phyloP scores from a whole-genome alignment of 1,140 invertebrate genomes.

The Drosophila teissieri region DNA sequence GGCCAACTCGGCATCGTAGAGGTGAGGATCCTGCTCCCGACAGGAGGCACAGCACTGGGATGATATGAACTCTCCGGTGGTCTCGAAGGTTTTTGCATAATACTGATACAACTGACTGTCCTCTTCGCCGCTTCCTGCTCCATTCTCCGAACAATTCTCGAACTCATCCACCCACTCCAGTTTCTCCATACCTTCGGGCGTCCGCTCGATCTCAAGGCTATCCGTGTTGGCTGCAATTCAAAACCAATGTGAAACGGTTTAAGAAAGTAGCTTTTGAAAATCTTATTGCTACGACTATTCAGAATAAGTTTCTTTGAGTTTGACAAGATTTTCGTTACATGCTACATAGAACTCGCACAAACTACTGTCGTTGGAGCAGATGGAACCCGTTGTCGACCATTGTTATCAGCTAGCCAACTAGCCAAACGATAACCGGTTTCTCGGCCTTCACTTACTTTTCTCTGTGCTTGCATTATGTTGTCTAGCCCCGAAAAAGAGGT shows the following conservation, averaged over 20 bases:
- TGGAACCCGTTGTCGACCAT: not conserved
- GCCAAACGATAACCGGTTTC: constrained; percentile 29
- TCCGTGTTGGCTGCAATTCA: constrained; percentile 48
- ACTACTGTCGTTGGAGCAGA: constrained; percentile 3
- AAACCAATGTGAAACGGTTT: not conserved
- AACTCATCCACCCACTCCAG: constrained; percentile 87
- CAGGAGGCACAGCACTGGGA: constrained; percentile 62
- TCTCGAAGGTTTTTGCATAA: constrained; percentile 86
- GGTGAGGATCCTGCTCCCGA: constrained; percentile 84
- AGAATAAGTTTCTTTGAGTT: not conserved
- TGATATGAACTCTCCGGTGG: constrained; percentile 84
- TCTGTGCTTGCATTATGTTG: constrained; percentile 27
- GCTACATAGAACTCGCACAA: not conserved
- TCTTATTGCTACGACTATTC: not conserved
- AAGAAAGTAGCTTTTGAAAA: too few species aligned
- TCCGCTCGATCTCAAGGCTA: constrained; percentile 85
- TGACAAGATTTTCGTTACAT: not conserved
- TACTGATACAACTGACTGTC: constrained; percentile 84
- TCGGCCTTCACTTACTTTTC: not conserved
- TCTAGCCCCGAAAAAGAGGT: constrained; percentile 14
- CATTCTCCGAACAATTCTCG: constrained; percentile 61
- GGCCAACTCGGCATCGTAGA: constrained; percentile 86
- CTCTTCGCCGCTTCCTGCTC: constrained; percentile 14
- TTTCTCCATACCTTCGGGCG: constrained; percentile 87
- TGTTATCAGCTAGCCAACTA: constrained; percentile 18